A percentile compares a stretch with the other conserved stretches of the same genome.
These are phyloP conservation scores for Psittacula echo DNA, from an alignment of 2,797 vertebrate genomes.

Conservation along the genomic window DNA sequence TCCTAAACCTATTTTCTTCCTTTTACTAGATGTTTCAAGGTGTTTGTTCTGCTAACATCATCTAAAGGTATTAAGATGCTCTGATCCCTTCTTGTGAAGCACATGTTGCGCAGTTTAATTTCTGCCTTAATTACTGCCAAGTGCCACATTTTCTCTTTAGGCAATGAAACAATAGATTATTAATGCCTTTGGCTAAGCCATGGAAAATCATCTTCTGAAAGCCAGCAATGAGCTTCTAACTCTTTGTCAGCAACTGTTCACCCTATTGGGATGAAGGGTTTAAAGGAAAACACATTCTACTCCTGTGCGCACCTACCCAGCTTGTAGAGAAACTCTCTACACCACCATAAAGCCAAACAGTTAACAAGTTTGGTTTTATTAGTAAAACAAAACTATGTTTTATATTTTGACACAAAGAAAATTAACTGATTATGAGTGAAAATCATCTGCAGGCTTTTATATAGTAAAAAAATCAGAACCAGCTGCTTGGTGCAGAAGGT, in stretches of 20 bases:
- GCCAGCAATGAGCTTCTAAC: neutral
- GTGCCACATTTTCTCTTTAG: neutral
- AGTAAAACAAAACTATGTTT: conserved; percentile 21
- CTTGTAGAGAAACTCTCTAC: neutral
- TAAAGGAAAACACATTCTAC: neutral
- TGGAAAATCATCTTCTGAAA: neutral
- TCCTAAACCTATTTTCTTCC: neutral
- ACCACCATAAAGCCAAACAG: neutral
- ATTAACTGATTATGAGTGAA: conserved; percentile 50
- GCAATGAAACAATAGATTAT: neutral
- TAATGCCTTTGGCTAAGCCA: neutral
- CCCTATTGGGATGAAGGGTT: neutral
- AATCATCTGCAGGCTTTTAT: conserved; percentile 33
- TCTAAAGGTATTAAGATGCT: neutral
- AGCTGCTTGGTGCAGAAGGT: conserved; percentile 32
- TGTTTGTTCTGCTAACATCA: neutral
- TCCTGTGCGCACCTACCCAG: neutral
- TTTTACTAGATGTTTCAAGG: neutral
- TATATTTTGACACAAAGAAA: conserved; percentile 47
- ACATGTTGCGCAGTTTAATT: neutral
- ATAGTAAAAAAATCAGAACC: conserved; percentile 44
- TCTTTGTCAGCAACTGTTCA: neutral
- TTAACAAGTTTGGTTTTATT: conserved; percentile 46
- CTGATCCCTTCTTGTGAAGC: neutral
- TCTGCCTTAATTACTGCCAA: neutral